Evolutionary conservation across 1,140 invertebrate species (phyloP).

Genomic region (Nilaparvata lugens): DNA sequence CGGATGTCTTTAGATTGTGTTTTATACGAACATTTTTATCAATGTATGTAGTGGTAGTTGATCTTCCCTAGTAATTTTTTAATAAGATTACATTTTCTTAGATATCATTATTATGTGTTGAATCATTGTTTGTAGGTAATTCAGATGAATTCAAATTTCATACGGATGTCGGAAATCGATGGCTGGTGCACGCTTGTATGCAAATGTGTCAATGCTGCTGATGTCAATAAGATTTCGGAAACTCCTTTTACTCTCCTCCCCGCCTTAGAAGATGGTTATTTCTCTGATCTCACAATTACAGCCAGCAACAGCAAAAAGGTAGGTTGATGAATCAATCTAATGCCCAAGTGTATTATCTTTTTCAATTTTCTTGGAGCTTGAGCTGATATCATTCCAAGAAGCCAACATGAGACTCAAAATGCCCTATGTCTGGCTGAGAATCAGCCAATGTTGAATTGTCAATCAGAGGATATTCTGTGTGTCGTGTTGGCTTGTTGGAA

Average conservation of each 20-base stretch:
- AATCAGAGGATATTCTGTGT: too few relatives aligned
- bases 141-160: slow-evolving; percentile 41
- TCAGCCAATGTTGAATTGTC: too few relatives aligned
- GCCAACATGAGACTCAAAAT: too few relatives aligned
- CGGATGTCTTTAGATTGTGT: too few relatives aligned
- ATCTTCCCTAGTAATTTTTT: too few relatives aligned
- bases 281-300: slow-evolving; percentile 47
- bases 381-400: background rate
- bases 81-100: too few relatives aligned
- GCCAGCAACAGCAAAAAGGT: slow-evolving; percentile 45
- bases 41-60: too few relatives aligned
- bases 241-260: slow-evolving; percentile 45
- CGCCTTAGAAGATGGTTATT: slow-evolving; percentile 53
- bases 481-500: too few relatives aligned
- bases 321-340: slow-evolving; percentile 5
- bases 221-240: slow-evolving; percentile 35
- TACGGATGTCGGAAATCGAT: slow-evolving; percentile 48
- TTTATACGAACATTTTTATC: too few relatives aligned
- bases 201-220: slow-evolving; percentile 38
- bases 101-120: background rate
- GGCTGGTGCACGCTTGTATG: slow-evolving; percentile 53
- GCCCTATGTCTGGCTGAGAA: too few relatives aligned
- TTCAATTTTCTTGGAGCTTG: too few relatives aligned
- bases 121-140: slow-evolving; percentile 32
- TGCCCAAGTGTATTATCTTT: background rate